Percentiles rank a stretch among this genome's conserved stretches.
These are phyloP conservation scores for Leptura quadrifasciata DNA, from an alignment of 2,888 invertebrate species.

Conservation along the genomic window DNA sequence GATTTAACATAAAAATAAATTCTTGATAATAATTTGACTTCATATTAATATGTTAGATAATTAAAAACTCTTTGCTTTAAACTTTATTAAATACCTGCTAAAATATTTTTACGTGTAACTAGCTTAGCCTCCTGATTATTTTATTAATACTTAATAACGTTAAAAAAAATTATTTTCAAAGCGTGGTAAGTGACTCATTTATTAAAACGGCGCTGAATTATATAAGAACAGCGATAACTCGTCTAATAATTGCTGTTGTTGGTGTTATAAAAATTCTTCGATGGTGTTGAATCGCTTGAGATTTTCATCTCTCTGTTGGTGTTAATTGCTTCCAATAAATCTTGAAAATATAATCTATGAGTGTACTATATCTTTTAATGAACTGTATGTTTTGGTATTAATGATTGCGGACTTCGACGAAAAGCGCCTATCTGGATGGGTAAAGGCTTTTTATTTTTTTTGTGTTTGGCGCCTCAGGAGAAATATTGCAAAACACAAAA, in stretches of 20 bases:
- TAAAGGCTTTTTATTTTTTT: background rate
- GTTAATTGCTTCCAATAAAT: slow-evolving; percentile 37
- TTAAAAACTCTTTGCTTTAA: too few species aligned
- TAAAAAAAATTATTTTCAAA: background rate
- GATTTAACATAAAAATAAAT: too few species aligned
- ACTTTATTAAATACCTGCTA: too few species aligned
- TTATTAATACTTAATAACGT: background rate
- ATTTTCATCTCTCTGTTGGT: slow-evolving; percentile 31
- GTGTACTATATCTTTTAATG: slow-evolving; percentile 32
- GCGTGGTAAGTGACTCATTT: background rate
- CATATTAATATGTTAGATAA: too few species aligned
- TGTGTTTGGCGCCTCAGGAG: background rate
- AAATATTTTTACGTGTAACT: background rate
- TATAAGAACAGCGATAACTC: slow-evolving; percentile 15
- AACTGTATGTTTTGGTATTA: slow-evolving; percentile 14
- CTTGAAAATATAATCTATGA: slow-evolving; percentile 30
- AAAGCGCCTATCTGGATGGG: background rate
- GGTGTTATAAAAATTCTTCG: slow-evolving; percentile 26
- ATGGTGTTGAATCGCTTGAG: slow-evolving; percentile 27
- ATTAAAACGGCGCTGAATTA: slow-evolving; percentile 3
- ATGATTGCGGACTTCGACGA: background rate
- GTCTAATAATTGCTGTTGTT: slow-evolving; percentile 29
- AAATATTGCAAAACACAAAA: too few species aligned
- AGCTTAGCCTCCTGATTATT: background rate
- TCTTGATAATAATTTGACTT: too few species aligned